Conservation (phyloP, 2,888 invertebrate species). For the Habroteleia sp. region DNA sequence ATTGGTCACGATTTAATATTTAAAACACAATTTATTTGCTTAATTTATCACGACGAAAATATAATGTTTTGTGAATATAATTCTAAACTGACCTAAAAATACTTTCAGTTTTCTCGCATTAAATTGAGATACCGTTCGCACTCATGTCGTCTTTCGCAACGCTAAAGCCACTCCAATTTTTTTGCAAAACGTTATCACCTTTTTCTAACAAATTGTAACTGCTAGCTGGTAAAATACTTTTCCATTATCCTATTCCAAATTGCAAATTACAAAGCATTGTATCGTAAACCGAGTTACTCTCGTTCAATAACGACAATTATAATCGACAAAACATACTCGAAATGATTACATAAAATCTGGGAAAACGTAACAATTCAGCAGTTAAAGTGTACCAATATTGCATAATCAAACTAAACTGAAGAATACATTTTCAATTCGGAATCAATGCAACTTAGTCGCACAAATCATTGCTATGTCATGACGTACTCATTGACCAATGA, state of each 20-base stretch:
- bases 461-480: too few relatives aligned
- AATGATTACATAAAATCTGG: slow-evolving; percentile 27
- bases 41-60: slow-evolving; percentile 9
- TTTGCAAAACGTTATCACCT: slow-evolving; percentile 6
- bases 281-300: slow-evolving; percentile 29
- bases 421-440: slow-evolving; percentile 20
- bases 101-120: slow-evolving; percentile 2
- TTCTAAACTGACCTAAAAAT: too few relatives aligned
- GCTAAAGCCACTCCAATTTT: background rate
- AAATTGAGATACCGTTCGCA: slow-evolving; percentile 3
- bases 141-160: slow-evolving; percentile 25
- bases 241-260: slow-evolving; percentile 22
- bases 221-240: slow-evolving; percentile 15
- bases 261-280: slow-evolving; percentile 30
- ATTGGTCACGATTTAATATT: slow-evolving; percentile 34
- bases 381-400: slow-evolving; percentile 26
- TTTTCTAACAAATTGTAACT: slow-evolving; percentile 27
- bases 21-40: slow-evolving; percentile 21
- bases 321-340: slow-evolving; percentile 29
- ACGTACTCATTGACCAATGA: too few relatives aligned
- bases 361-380: slow-evolving; percentile 9
- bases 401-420: slow-evolving; percentile 30
- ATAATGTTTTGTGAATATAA: background rate
- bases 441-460: background rate
- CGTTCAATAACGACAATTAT: slow-evolving; percentile 40